phyloP scores from a whole-genome alignment of 2,888 invertebrate species.

The Stomorhina lunata region DNA sequence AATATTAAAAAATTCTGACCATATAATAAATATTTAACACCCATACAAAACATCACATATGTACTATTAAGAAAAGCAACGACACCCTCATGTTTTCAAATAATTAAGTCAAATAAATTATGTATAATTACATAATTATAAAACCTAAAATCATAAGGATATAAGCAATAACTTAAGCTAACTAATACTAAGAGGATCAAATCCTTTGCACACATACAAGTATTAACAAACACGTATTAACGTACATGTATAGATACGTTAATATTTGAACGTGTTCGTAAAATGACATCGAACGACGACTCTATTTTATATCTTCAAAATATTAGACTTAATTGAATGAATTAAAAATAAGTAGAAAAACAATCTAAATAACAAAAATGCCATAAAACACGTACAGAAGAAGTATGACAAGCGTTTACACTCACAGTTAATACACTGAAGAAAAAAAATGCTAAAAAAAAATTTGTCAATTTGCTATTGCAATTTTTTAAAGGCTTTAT shows the following conservation, averaged over 20 bases:
- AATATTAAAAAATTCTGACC: no score
- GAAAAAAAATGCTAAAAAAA: no score
- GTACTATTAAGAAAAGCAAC: no score
- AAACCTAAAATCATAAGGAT: slow-evolving; percentile 1
- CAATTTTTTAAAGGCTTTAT: no score
- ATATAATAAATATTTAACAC: no score
- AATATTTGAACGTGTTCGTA: background rate
- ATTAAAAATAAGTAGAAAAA: slow-evolving; percentile 33
- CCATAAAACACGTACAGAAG: background rate
- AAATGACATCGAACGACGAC: background rate
- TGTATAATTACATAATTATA: background rate
- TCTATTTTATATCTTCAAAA: slow-evolving; percentile 21
- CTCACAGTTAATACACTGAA: no score
- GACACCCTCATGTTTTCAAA: background rate
- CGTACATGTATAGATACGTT: background rate
- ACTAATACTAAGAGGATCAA: slow-evolving; percentile 1
- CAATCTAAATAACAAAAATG: background rate
- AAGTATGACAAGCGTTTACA: slow-evolving; percentile 6
- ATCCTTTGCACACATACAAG: background rate
- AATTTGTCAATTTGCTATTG: no score
- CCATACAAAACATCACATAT: background rate
- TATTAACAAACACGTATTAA: background rate
- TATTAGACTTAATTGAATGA: slow-evolving; percentile 43
- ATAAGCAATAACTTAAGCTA: background rate
- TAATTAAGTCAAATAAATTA: slow-evolving; percentile 1